Conservation (phyloP, 2,888 invertebrate genomes). For the Neuroscelio doddi region DNA sequence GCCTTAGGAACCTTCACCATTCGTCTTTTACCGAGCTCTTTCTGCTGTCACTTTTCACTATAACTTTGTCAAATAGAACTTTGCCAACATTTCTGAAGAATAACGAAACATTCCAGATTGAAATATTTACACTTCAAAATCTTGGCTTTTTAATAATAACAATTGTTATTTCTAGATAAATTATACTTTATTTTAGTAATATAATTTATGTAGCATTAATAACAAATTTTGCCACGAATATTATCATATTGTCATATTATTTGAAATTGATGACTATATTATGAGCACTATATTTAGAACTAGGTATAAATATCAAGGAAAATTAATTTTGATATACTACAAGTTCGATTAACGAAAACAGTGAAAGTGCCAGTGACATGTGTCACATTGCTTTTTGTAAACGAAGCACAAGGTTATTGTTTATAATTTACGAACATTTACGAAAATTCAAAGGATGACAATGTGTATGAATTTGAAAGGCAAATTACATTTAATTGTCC, state of each 20-base stretch:
- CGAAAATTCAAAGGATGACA: background rate
- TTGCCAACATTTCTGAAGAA: background rate
- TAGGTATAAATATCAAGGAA: slow-evolving; percentile 12
- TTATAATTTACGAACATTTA: background rate
- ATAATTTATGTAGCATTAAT: no score
- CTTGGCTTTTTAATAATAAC: no score
- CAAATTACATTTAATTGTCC: no score
- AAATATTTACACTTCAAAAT: no score
- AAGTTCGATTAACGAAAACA: slow-evolving; percentile 6
- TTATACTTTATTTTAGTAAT: no score
- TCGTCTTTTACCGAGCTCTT: slow-evolving; percentile 4
- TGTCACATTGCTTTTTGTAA: slow-evolving; percentile 18
- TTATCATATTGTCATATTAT: background rate
- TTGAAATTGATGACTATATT: background rate
- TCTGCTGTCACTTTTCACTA: background rate
- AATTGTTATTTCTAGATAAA: no score
- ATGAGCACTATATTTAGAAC: background rate
- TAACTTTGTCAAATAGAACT: slow-evolving; percentile 2
- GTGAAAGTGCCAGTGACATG: slow-evolving; percentile 10
- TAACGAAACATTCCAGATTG: no score
- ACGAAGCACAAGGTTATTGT: slow-evolving; percentile 18
- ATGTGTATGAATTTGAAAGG: no score
- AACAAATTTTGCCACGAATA: no score
- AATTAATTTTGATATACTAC: background rate
- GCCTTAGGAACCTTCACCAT: slow-evolving; percentile 12